A percentile compares a stretch with the other conserved stretches of the same genome.
These are phyloP conservation scores for Ambastaia sidthimunki DNA, from an alignment of 2,797 vertebrate genomes.

Conservation along the genomic window DNA sequence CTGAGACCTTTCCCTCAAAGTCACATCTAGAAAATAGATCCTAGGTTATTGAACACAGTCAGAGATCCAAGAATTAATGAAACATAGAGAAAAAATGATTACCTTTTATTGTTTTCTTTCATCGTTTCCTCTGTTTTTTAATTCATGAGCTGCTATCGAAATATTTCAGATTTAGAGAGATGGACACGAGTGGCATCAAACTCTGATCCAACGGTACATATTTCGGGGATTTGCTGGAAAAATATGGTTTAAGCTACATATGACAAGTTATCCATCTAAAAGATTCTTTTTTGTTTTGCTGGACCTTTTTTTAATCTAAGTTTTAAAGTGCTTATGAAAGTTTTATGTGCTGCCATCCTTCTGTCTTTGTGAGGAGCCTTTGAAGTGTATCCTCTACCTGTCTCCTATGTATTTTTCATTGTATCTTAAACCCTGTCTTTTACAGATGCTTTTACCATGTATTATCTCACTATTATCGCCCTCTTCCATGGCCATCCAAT, in stretches of 20 bases:
- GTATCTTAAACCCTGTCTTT: conserved; percentile 59
- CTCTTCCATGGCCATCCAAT: background rate
- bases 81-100: conserved; percentile 64
- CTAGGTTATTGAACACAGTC: conserved; percentile 68
- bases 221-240: conserved; percentile 73
- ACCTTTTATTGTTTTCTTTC: conserved; percentile 61
- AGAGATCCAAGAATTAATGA: conserved; percentile 76
- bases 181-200: conserved; percentile 74
- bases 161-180: conserved; percentile 72
- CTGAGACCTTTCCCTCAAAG: conserved; percentile 58
- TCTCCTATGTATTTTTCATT: conserved; percentile 74
- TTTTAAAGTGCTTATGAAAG: conserved; percentile 78
- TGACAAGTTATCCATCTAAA: conserved; percentile 68
- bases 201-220: conserved; percentile 80
- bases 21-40: conserved; percentile 62
- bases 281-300: conserved; percentile 73
- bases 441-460: conserved; percentile 45
- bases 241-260: conserved; percentile 64
- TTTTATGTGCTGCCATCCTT: conserved; percentile 70
- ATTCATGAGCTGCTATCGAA: conserved; percentile 85
- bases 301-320: conserved; percentile 70
- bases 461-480: conserved; percentile 17
- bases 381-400: conserved; percentile 75
- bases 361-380: conserved; percentile 72
- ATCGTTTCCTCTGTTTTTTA: conserved; percentile 79